Evolutionary conservation across 2,797 vertebrate species (phyloP), one percentile per base, ranked within the genome.

Genomic region (Enteromius treurensis): DNA sequence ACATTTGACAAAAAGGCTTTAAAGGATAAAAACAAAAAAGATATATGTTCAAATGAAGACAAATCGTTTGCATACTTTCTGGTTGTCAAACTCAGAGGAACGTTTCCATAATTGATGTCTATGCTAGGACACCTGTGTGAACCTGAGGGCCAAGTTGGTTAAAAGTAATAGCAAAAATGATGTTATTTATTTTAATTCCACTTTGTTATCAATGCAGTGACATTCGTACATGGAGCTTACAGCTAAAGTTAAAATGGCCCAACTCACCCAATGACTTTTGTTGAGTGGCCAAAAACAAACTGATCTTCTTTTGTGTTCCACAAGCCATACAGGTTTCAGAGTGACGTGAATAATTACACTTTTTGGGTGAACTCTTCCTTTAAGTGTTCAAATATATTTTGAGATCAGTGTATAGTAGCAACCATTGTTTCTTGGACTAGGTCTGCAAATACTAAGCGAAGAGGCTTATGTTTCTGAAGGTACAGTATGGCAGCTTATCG

Each of bases 1-100:
- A 37, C 73, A 76, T 76, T 76, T 58, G 34, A 42, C 53, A 42
- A 76, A 76, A 42, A 60, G 34, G 74, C 53, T 60, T 76, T 76
- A 40, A 73, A 76, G 32, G 49, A 55, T 76, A 55, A 76, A 40
- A n/a, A n/a, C n/a, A 76, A n/a, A 17, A 58, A 75, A 76, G n/a
- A 76, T 76, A 5, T 40, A 76, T 3, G 51, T 26, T 23, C 21
- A 76, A 58, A 76, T 51, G 13, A 49, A 74, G 13, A 29, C 19
- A 15, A 15, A 74, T 10, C n/a, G 71, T 34, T 34, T 34, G 71
- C 60, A 65, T 14, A 65, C 15, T 65, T 65, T 34, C 19, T 55
- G 32, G 49, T 55, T 53, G 71, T 74, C 71, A 74, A 53, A 34
- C 11, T 37, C n/a, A 19, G 23, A 29, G 15, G 15, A 78, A 65